Evolutionary conservation across 2,113 vertebrate species (phyloP), one percentile per base, ranked within the genome.

Genomic region (Girardinichthys multiradiatus): DNA sequence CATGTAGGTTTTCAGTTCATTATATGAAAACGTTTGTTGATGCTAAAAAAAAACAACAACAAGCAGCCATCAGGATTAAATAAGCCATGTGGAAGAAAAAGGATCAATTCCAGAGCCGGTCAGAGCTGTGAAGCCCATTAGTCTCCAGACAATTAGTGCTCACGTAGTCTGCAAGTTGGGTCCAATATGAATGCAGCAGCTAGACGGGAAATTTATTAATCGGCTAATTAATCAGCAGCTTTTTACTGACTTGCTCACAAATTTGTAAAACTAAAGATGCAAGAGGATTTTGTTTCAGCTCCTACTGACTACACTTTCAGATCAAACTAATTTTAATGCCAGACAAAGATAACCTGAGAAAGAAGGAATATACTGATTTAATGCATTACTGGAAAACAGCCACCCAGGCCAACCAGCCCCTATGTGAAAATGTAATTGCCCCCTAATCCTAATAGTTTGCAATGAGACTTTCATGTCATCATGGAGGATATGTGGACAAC

Each of bases 1-100:
- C 81, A 81, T 74, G 76, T 76, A 85, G 76, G 90, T 85, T 76
- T 81, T 65, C 57, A 51, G 74, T 86, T 87, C 72, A 79, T 86
- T 87, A 78, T 85, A 85, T 74, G 73, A 82, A 86, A 87, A 81
- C 29, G 66, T 54, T 84, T 24, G 19, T 48, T 67, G 62, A 3
- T 26, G 72, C 74, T 80, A 57, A 17, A 27, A 57, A 68, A 79
- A 84, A 64, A 77, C 26, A 17, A 45, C 17, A 45, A 45, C 17
- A 74, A 57, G 5, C 78, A 57, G 63, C 74, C 76, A 62, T 73
- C 72, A 64, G 72, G 59, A 76, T 74, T 74, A 76, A 86, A 78
- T 61, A 45, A 74, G 64, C 62, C 33, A 28, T 2, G 27, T 9
- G 27, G 29, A 15, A 8, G n/a, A 19, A 51, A 67, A 64, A 35